These are phyloP conservation scores for Cancer borealis DNA, from an alignment of 2,888 invertebrate species.

Conservation along the genomic window DNA sequence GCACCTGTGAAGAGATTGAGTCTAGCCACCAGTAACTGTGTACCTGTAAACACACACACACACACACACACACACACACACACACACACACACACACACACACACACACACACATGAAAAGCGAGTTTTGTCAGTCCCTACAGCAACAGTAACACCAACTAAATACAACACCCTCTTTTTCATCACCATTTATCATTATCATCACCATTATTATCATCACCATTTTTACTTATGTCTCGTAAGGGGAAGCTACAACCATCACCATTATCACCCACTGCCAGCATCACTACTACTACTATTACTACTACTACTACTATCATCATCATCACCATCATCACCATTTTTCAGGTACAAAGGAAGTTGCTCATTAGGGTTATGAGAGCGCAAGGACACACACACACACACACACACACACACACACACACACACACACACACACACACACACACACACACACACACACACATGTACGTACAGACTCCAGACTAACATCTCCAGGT, in stretches of 20 bases:
- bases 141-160: not conserved
- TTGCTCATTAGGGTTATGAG: not conserved
- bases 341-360: not conserved
- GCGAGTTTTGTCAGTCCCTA: constrained; percentile 6
- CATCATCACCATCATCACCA: not conserved
- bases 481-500: not conserved
- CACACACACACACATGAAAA: constrained; percentile 4
- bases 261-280: not conserved
- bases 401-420: constrained; percentile 23
- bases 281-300: too few relatives aligned
- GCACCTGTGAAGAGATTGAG: not conserved
- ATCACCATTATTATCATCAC: not conserved
- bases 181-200: not conserved
- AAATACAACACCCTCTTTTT: not conserved
- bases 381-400: constrained; percentile 21
- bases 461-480: too few relatives aligned
- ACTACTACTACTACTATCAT: not conserved
- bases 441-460: not conserved
- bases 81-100: constrained; percentile 32
- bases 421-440: constrained; percentile 21
- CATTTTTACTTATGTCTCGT: not conserved
- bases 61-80: constrained; percentile 31
- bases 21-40: not conserved
- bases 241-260: not conserved
- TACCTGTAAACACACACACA: not conserved